phyloP scores from a whole-genome alignment of 2,113 vertebrate genomes.

The Dicentrarchus labrax region DNA sequence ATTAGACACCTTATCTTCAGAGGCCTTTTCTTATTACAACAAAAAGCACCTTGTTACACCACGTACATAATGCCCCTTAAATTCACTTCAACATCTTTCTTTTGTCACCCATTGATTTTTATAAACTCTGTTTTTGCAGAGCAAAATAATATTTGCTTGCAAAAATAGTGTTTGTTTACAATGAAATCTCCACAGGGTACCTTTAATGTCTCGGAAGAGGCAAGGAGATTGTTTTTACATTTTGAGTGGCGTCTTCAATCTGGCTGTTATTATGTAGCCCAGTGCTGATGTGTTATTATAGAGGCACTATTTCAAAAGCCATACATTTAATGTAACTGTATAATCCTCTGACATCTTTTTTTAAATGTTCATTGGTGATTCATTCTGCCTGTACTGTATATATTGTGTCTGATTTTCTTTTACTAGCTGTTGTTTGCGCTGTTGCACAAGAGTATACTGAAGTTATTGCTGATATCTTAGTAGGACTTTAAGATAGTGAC shows the following conservation, averaged over 20 bases:
- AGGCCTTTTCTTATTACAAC: slow-evolving; percentile 5
- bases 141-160: slow-evolving; percentile 2
- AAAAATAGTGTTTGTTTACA: slow-evolving; percentile 19
- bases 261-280: slow-evolving; percentile 13
- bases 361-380: slow-evolving; percentile 15
- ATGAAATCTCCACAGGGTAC: neutral
- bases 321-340: slow-evolving; percentile 16
- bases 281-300: slow-evolving; percentile 12
- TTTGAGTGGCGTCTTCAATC: neutral
- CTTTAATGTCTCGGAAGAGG: neutral
- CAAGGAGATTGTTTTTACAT: slow-evolving; percentile 6
- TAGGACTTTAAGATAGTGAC: neutral
- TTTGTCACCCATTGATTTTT: neutral
- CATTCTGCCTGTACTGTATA: slow-evolving; percentile 7
- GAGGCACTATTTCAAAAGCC: neutral
- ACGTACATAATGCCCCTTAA: slow-evolving; percentile 12
- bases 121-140: neutral
- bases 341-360: neutral
- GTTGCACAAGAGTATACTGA: neutral
- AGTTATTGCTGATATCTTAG: neutral
- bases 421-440: neutral
- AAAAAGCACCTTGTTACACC: slow-evolving; percentile 33
- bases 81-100: neutral
- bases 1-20: slow-evolving; percentile 35
- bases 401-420: neutral